These are phyloP conservation scores for Drosophila robusta DNA, from an alignment of 2,888 invertebrate genomes.

Conservation along the genomic window DNA sequence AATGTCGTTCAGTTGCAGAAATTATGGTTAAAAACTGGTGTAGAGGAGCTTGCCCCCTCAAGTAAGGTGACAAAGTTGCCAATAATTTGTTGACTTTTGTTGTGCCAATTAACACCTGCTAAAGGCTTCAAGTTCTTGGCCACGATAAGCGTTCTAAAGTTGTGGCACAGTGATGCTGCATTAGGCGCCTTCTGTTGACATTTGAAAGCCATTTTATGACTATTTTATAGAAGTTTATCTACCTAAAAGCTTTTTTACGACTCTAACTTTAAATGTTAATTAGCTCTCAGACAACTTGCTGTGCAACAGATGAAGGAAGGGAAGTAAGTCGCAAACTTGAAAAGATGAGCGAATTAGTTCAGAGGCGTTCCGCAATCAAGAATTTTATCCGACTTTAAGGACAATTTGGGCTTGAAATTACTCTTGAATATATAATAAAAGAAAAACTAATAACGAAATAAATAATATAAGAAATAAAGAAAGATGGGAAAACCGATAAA, in stretches of 20 bases:
- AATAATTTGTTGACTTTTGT: conserved; percentile 26
- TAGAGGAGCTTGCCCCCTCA: not conserved
- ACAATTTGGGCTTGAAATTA: too few species aligned
- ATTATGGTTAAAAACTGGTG: not conserved
- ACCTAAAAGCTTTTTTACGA: not conserved
- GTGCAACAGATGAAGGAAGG: too few species aligned
- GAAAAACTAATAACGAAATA: too few species aligned
- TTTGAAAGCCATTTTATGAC: conserved; percentile 9
- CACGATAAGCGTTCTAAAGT: too few species aligned
- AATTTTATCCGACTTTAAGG: too few species aligned
- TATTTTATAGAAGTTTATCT: conserved; percentile 2
- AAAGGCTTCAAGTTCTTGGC: conserved; percentile 7
- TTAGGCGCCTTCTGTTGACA: not conserved
- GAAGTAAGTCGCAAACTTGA: too few species aligned
- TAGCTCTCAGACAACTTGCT: not conserved
- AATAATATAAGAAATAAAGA: too few species aligned
- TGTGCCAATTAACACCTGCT: conserved; percentile 23
- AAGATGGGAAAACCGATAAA: too few species aligned
- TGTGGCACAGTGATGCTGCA: too few species aligned
- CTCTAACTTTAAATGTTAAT: not conserved
- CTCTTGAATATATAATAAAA: too few species aligned
- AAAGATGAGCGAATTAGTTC: too few species aligned
- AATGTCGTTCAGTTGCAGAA: conserved; percentile 20
- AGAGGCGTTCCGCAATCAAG: too few species aligned
- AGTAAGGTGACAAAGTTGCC: conserved; percentile 17